Evolutionary conservation across 2,888 invertebrate genomes (phyloP).

Genomic region (Dicroscelio sp.): DNA sequence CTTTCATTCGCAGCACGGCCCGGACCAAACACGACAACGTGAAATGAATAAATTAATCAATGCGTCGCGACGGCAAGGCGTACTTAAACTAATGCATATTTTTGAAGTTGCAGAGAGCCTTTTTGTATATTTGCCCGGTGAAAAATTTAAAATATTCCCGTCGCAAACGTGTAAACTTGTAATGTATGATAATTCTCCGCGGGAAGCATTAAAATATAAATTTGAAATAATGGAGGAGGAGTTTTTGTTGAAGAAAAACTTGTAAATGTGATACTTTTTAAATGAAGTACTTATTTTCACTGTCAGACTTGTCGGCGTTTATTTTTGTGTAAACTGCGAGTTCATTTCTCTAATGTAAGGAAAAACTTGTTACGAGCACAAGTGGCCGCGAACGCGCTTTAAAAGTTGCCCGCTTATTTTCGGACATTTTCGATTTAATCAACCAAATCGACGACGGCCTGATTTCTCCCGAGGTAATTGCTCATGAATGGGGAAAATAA

Average conservation of each 20-base stretch:
- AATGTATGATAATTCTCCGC: slow-evolving; percentile 54
- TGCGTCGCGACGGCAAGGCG: background rate
- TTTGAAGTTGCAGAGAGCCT: slow-evolving; percentile 15
- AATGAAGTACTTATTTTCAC: slow-evolving; percentile 54
- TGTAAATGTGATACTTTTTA: slow-evolving; percentile 57
- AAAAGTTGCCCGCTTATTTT: slow-evolving; percentile 4
- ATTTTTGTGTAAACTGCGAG: slow-evolving; percentile 44
- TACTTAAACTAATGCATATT: slow-evolving; percentile 23
- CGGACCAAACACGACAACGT: background rate
- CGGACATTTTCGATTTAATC: background rate
- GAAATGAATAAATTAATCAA: slow-evolving; percentile 43
- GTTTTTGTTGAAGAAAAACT: slow-evolving; percentile 26
- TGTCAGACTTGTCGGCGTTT: slow-evolving; percentile 27
- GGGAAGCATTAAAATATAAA: slow-evolving; percentile 54
- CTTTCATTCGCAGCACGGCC: no score
- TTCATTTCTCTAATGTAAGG: slow-evolving; percentile 19
- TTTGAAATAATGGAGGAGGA: slow-evolving; percentile 27
- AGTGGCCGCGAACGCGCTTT: background rate
- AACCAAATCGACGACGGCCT: background rate
- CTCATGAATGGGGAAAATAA: no score
- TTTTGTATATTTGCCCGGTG: slow-evolving; percentile 11
- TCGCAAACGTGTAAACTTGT: slow-evolving; percentile 42
- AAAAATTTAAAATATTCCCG: slow-evolving; percentile 34
- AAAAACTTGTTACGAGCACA: slow-evolving; percentile 23
- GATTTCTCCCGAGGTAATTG: no score